Conservation (phyloP, 2,797 vertebrate species). For the Silurus lanzhouensis region DNA sequence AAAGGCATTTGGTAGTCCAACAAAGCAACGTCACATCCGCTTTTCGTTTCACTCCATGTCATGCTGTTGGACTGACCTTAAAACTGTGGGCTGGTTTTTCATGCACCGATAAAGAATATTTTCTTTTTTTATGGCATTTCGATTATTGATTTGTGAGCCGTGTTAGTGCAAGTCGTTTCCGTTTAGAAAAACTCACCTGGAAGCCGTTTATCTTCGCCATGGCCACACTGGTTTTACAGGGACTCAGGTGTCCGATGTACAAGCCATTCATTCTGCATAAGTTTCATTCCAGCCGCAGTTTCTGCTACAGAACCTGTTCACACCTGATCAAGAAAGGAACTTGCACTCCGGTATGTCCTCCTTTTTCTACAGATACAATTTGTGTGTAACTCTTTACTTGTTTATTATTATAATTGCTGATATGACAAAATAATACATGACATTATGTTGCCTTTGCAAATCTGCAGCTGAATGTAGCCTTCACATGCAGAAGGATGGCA, state of each 20-base stretch:
- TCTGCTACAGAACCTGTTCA: conserved; percentile 23
- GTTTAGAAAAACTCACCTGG: conserved; percentile 35
- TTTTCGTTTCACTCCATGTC: neutral
- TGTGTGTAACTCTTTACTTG: neutral
- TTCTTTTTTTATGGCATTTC: neutral
- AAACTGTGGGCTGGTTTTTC: neutral
- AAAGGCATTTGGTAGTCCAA: neutral
- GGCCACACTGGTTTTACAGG: conserved; percentile 30
- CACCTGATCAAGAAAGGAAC: conserved; percentile 28
- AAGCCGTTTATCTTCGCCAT: conserved; percentile 52
- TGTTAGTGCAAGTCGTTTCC: conserved; percentile 56
- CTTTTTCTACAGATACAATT: neutral
- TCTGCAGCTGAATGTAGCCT: conserved; percentile 55
- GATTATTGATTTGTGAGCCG: neutral
- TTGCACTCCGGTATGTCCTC: conserved; percentile 66
- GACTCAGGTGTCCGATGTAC: conserved; percentile 47
- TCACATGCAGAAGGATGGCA: conserved; percentile 50
- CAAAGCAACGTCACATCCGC: conserved; percentile 39
- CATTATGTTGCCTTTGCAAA: neutral
- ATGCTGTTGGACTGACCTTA: neutral
- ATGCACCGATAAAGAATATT: neutral
- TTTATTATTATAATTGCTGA: neutral
- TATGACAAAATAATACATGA: neutral
- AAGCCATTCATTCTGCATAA: conserved; percentile 40
- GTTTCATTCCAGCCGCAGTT: conserved; percentile 5